phyloP scores from a whole-genome alignment of 2,113 vertebrate species.

The Mugil cephalus region DNA sequence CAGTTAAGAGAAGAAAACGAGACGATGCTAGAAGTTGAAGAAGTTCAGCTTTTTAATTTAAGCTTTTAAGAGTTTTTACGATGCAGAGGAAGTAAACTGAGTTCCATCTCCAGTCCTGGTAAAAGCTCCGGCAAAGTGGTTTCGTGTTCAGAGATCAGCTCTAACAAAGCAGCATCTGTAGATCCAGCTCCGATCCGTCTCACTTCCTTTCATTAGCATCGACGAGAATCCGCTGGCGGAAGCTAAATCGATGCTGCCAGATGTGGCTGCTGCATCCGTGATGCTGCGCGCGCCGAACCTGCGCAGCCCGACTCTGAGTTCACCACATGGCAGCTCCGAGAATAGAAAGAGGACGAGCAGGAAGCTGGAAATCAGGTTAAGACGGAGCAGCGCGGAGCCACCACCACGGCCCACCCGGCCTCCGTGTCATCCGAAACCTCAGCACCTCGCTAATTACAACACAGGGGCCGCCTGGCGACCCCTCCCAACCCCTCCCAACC shows the following conservation, averaged over 20 bases:
- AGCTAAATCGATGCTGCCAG: slow-evolving; percentile 28
- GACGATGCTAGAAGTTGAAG: no score
- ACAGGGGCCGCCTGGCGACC: slow-evolving; percentile 33
- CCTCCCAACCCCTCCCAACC: background rate
- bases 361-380: slow-evolving; percentile 59
- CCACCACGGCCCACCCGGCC: slow-evolving; percentile 34
- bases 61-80: no score
- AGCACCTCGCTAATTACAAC: slow-evolving; percentile 57
- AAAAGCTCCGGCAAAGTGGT: background rate
- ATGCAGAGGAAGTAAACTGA: no score
- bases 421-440: slow-evolving; percentile 57
- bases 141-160: background rate
- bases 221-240: background rate
- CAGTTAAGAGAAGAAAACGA: no score
- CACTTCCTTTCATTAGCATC: background rate
- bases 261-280: slow-evolving; percentile 9
- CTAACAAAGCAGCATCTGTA: background rate
- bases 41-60: no score
- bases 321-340: slow-evolving; percentile 27
- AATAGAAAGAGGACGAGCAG: slow-evolving; percentile 50
- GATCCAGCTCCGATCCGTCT: background rate
- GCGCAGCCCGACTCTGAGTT: slow-evolving; percentile 26
- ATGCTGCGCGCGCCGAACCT: slow-evolving; percentile 1
- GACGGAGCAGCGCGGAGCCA: slow-evolving; percentile 17
- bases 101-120: background rate